Percentiles rank a stretch among this genome's conserved stretches.
phyloP scores from a whole-genome alignment of 2,113 vertebrate species.

The Thalassarche chlororhynchos region DNA sequence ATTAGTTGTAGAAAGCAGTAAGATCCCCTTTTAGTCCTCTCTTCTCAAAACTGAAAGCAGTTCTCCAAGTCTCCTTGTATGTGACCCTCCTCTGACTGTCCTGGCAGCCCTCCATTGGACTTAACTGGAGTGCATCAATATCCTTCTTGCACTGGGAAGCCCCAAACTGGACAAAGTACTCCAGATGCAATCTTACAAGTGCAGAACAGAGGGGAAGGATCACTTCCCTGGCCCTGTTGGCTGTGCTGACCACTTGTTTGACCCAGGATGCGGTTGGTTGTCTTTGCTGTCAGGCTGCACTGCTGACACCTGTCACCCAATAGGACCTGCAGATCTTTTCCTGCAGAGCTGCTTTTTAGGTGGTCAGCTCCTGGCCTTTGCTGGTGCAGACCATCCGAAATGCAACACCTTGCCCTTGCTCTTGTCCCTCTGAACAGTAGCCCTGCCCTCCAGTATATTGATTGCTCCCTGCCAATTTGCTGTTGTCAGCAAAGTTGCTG shows the following conservation, averaged over 20 bases:
- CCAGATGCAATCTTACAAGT: neutral
- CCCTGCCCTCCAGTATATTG: neutral
- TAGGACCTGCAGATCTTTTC: neutral
- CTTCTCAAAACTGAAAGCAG: neutral
- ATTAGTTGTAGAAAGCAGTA: neutral
- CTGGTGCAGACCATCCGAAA: neutral
- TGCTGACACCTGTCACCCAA: neutral
- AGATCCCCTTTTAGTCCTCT: neutral
- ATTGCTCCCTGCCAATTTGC: neutral
- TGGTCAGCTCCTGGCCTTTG: neutral
- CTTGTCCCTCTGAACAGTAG: neutral
- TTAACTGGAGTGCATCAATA: neutral
- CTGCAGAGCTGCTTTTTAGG: neutral
- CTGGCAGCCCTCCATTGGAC: neutral
- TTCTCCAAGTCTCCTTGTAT: neutral
- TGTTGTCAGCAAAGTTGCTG: neutral
- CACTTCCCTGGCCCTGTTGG: neutral
- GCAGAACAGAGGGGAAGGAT: neutral
- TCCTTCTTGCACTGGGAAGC: neutral
- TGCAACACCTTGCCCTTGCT: neutral
- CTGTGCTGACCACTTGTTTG: neutral
- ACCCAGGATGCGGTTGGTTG: neutral
- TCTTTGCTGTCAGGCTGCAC: neutral
- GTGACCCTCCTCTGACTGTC: neutral
- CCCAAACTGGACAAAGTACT: neutral